A percentile compares a stretch with the other conserved stretches of the same genome.
These are phyloP conservation scores for Dolichopus griseipennis DNA, from an alignment of 2,888 invertebrate species.

Conservation along the genomic window DNA sequence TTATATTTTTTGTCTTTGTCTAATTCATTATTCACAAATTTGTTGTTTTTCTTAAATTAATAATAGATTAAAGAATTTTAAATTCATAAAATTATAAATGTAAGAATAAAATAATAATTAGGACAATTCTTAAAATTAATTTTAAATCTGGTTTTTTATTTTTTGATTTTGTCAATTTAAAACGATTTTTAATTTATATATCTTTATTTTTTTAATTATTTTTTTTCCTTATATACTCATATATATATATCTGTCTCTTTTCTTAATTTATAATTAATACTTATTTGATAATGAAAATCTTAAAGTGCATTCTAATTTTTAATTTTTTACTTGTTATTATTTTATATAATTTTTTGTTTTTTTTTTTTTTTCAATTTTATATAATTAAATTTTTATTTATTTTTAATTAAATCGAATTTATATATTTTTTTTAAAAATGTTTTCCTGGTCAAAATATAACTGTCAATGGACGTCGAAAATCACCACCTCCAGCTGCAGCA, in stretches of 20 bases:
- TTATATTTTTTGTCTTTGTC: no score
- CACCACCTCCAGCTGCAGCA: conserved; percentile 31
- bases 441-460: conserved; percentile 43
- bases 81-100: no score
- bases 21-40: no score
- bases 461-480: conserved; percentile 42
- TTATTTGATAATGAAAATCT: not conserved
- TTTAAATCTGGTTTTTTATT: no score
- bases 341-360: no score
- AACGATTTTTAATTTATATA: not conserved
- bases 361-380: no score
- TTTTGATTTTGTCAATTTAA: no score
- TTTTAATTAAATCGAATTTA: conserved; percentile 12
- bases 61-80: no score
- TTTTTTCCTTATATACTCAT: not conserved
- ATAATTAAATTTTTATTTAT: not conserved
- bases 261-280: not conserved
- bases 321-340: not conserved
- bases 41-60: no score
- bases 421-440: conserved; percentile 18
- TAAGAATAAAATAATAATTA: no score
- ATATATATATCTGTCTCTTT: not conserved
- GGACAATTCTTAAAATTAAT: no score
- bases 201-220: not conserved
- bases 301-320: conserved; percentile 4